Conservation (phyloP, 1,140 invertebrate genomes). For the Drosophila grimshawi region DNA sequence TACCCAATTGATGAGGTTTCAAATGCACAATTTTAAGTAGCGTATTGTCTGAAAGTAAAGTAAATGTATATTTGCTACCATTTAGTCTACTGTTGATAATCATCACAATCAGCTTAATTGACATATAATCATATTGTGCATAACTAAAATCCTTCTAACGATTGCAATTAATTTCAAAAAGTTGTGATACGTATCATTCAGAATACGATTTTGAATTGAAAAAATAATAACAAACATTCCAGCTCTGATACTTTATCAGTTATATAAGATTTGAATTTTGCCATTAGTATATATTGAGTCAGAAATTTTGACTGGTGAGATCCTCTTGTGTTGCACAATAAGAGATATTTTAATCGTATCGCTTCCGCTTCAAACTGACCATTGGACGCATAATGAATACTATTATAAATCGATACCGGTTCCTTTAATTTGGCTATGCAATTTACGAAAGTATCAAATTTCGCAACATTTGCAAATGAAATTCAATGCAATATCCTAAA, state of each 20-base stretch:
- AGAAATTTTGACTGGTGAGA: too few relatives aligned
- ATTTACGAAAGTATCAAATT: slow-evolving; percentile 66
- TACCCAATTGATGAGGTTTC: neutral
- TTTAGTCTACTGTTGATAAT: too few relatives aligned
- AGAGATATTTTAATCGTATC: neutral
- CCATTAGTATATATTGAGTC: too few relatives aligned
- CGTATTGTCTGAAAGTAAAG: neutral
- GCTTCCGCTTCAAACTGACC: neutral
- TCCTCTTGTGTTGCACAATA: too few relatives aligned
- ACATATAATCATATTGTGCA: neutral
- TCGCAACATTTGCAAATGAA: slow-evolving; percentile 72
- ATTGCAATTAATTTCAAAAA: too few relatives aligned
- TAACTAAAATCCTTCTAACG: too few relatives aligned
- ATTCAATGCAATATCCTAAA: slow-evolving; percentile 59
- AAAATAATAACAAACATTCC: neutral
- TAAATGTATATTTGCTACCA: neutral
- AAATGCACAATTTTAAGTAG: neutral
- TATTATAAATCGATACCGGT: slow-evolving; percentile 19
- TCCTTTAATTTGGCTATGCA: slow-evolving; percentile 33
- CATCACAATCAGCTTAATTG: neutral
- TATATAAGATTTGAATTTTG: too few relatives aligned
- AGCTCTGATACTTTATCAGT: too few relatives aligned
- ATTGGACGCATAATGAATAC: slow-evolving; percentile 1
- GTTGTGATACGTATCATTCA: too few relatives aligned
- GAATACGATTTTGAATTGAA: neutral